Base-by-base conservation (phyloP, 2,888 invertebrate genomes). In the Pardosa pseudoannulata region DNA sequence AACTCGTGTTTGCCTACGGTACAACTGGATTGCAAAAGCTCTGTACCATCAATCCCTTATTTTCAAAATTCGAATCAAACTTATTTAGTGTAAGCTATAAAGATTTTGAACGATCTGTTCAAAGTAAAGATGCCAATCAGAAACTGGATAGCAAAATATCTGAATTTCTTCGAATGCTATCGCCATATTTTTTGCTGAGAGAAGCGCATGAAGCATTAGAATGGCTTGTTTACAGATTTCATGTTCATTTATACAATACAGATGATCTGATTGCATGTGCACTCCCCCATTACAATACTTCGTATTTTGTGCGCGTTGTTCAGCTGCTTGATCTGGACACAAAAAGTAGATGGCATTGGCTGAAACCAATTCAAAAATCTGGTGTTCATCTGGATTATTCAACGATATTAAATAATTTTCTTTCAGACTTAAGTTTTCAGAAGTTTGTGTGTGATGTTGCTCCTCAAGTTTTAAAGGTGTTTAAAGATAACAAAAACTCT, bases 241-340 rank as follows among this genome's bases (percentile, higher is more conserved):
- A 95, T 89, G 95, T 99, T 87, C 96, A 99, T 90, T 93, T 95
- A 76, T 98, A 95, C 91, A 98, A 98, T 91, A 94, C 94, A 79
- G 95, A 96, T 90, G 94, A 95, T 0, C 93, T 98, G 56, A 93
- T 99, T 90, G 93, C 95, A 87, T 93, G 96, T 9, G 95, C 96
- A 79, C 92, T 99, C 78, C 98, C 99, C 0, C 98, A 97, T 91
- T 97, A 98, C 91, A 96, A 97, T 90, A 96, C 97, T 0, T 95
- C 95, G 89, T 95, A 96, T 88, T 99, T 98, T 92, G 94, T 96
- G 0, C 91, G 94, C 79, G 92, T 96, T 71, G 91, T 98, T 0
- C 96, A 97, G 91, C 92, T 97, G 29, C 88, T 93, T n/a, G 93
- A 95, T 75, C 91, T 98, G 13, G 93, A 93, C 27, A 90, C 91